Percentiles rank a stretch among this genome's conserved stretches.
Evolutionary conservation across 1,140 invertebrate species (phyloP).

Genomic region (Bombus sibiricus): DNA sequence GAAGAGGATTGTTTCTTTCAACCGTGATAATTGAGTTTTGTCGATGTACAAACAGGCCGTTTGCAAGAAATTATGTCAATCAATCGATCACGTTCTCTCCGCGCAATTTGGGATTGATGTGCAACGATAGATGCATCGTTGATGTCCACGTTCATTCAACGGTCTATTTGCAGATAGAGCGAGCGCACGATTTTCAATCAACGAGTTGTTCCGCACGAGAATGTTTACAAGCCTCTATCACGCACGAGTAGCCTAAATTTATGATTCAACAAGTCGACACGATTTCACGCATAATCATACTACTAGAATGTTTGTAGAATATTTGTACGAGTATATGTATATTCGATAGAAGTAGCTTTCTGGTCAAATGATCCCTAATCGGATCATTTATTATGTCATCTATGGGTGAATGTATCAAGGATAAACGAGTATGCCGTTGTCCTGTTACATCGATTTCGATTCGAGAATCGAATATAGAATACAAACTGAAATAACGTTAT

Average conservation of each 20-base stretch:
- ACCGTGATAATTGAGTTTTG: not conserved
- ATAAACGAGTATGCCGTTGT: too few species aligned
- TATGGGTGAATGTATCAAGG: too few species aligned
- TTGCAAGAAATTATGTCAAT: slow-evolving; percentile 13
- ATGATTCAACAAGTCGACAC: not conserved
- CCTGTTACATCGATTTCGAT: not conserved
- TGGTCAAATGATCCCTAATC: not conserved
- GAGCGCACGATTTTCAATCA: slow-evolving; percentile 10
- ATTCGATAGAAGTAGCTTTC: too few species aligned
- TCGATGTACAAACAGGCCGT: not conserved
- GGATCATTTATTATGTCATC: not conserved
- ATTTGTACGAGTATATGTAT: not conserved
- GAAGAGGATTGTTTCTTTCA: not conserved
- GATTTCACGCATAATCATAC: slow-evolving; percentile 17
- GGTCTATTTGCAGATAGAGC: slow-evolving; percentile 12
- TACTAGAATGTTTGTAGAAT: not conserved
- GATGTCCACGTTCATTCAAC: not conserved
- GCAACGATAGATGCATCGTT: slow-evolving; percentile 4
- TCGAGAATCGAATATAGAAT: not conserved
- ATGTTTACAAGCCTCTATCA: slow-evolving; percentile 23
- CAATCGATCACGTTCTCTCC: slow-evolving; percentile 5
- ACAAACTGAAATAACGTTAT: not conserved
- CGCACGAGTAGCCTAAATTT: slow-evolving; percentile 30
- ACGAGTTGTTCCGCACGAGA: not conserved
- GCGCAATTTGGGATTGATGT: not conserved